Percentiles rank a stretch among this genome's conserved stretches.
Evolutionary conservation across 2,113 vertebrate species (phyloP).

Genomic region (Aegypius monachus): DNA sequence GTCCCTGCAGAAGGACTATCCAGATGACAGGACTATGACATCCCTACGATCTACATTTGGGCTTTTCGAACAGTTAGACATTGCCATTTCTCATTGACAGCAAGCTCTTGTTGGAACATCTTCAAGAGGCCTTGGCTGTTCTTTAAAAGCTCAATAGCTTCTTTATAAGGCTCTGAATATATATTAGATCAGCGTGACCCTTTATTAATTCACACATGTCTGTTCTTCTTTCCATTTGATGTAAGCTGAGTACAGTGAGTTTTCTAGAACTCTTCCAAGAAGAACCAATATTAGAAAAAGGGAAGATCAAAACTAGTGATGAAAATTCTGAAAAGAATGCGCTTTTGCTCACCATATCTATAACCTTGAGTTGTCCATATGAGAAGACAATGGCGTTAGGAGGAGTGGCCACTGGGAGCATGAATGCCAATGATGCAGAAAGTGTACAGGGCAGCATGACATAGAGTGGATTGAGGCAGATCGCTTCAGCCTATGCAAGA

Average conservation of each 20-base stretch:
- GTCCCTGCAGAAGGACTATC: background rate
- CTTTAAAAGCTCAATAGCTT: background rate
- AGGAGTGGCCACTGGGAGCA: conserved; percentile 93
- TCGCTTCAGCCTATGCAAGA: conserved; percentile 75
- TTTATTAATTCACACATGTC: background rate
- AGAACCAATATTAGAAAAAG: background rate
- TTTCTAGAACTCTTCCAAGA: background rate
- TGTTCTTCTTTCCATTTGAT: background rate
- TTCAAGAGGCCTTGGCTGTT: background rate
- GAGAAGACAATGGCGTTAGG: conserved; percentile 93
- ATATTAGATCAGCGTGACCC: background rate
- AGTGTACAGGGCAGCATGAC: conserved; percentile 91
- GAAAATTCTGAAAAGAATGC: background rate
- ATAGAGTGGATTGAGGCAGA: conserved; percentile 87
- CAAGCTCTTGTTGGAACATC: background rate
- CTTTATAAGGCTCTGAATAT: background rate
- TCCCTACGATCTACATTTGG: background rate
- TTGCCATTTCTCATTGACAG: background rate
- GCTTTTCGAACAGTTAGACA: background rate
- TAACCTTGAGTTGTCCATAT: conserved; percentile 84
- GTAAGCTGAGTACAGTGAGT: background rate
- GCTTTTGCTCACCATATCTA: conserved; percentile 84
- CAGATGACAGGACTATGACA: background rate
- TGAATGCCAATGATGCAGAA: conserved; percentile 87
- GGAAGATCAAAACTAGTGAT: background rate